phyloP scores from a whole-genome alignment of 2,888 invertebrate species.

The Craniophora ligustri region DNA sequence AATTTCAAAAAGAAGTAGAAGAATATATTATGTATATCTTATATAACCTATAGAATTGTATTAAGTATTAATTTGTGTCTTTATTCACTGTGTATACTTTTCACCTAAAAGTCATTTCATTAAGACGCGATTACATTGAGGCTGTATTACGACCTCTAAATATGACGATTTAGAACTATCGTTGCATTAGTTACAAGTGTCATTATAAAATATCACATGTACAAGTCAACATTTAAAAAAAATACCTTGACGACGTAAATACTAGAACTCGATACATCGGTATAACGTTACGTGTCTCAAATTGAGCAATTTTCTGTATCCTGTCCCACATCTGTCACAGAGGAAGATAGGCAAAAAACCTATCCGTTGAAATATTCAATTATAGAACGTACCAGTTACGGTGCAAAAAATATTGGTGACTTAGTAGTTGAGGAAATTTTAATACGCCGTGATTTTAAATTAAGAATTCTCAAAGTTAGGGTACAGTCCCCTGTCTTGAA shows the following conservation, averaged over 20 bases:
- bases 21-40: too few species aligned
- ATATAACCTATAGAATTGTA: too few species aligned
- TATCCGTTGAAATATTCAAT: constrained; percentile 71
- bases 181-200: too few species aligned
- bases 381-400: constrained; percentile 58
- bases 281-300: constrained; percentile 80
- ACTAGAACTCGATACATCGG: constrained; percentile 79
- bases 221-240: constrained; percentile 26
- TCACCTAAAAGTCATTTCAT: too few species aligned
- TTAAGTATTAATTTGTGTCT: too few species aligned
- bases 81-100: too few species aligned
- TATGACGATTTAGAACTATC: too few species aligned
- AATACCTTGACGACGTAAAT: constrained; percentile 65
- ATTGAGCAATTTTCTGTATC: constrained; percentile 85
- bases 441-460: constrained; percentile 2
- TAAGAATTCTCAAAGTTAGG: neutral
- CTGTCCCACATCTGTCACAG: constrained; percentile 81
- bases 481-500: too few species aligned
- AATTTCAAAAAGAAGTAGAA: too few species aligned
- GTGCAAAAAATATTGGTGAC: constrained; percentile 22
- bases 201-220: constrained; percentile 16
- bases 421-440: neutral
- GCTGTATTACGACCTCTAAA: too few species aligned
- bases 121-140: too few species aligned
- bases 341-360: constrained; percentile 71